Evolutionary conservation across 2,797 vertebrate genomes (phyloP), one percentile per base, ranked within the genome.

Genomic region (Okamejei kenojei): DNA sequence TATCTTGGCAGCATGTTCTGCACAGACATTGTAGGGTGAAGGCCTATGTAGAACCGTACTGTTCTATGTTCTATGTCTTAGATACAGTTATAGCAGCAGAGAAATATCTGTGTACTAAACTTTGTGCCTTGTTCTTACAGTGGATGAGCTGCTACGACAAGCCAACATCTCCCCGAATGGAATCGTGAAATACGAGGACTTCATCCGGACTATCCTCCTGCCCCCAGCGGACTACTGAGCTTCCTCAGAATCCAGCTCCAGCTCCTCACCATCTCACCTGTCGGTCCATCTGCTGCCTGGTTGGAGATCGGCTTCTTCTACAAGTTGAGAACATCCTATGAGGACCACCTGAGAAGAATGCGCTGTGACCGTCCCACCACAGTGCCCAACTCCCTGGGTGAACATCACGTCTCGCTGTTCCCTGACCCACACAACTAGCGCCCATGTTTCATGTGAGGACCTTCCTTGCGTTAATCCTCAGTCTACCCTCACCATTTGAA

Each of bases 71-170:
- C n/a, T 88, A 32, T 19, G 8, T n/a, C 32, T 8, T 17, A 8
- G 3, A 19, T 10, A 7, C 6, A 17, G 3, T 8, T 11, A 23
- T 19, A 88, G 8, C 32, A 26, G 35, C 6, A 11, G 8, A 61
- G 23, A 88, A 35, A 68, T 23, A 68, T 23, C 17, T 8, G 9
- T 19, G 29, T 21, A 68, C 82, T 86, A 65, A 86, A 63, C 29
- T 86, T 29, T 65, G 82, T 7, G 8, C 29, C 17, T 86, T n/a
- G 63, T 92, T 45, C 63, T 94, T 95, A 4, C 95, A 99, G 99
- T 99, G 93, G 98, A 99, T 1, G 97, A 98, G 1, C 97, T 99
- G 95, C 97, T 99, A 93, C 97, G 93, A 93, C 98, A 98, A 94
- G 97, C 97, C 29, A 96, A 97, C 5, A 93, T 99, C 3, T 97